phyloP scores from a whole-genome alignment of 2,113 vertebrate genomes.

The Telmatochromis sp. region DNA sequence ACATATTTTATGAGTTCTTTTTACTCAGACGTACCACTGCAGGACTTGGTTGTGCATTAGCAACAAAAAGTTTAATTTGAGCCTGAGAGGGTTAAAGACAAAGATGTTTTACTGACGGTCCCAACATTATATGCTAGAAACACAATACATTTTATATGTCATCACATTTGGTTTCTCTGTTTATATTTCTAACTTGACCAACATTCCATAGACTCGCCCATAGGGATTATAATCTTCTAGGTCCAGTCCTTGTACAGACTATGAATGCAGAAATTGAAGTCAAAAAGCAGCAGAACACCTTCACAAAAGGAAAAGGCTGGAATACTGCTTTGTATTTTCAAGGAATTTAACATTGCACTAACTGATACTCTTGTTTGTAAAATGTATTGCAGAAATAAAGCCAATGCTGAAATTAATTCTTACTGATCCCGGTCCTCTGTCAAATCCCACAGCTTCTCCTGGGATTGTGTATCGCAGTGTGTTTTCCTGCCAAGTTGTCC shows the following conservation, averaged over 20 bases:
- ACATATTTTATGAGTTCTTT: no score
- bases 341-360: not conserved
- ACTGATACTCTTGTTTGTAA: not conserved
- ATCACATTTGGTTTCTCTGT: not conserved
- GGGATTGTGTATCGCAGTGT: not conserved
- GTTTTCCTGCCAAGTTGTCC: conserved; percentile 41
- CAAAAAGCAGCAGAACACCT: not conserved
- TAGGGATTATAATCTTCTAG: not conserved
- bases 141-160: not conserved
- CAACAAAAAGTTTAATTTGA: not conserved
- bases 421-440: not conserved
- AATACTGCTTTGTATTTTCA: not conserved
- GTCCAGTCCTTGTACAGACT: not conserved
- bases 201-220: not conserved
- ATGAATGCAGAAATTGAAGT: not conserved
- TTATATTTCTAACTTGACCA: not conserved
- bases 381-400: not conserved
- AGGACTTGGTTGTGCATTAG: not conserved
- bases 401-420: not conserved
- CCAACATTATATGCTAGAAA: not conserved
- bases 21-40: no score
- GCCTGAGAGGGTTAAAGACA: not conserved
- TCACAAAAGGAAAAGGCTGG: not conserved
- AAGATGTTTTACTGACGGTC: not conserved
- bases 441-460: conserved; percentile 26